Conservation (phyloP, 2,113 vertebrate genomes). For the Phycodurus eques region DNA sequence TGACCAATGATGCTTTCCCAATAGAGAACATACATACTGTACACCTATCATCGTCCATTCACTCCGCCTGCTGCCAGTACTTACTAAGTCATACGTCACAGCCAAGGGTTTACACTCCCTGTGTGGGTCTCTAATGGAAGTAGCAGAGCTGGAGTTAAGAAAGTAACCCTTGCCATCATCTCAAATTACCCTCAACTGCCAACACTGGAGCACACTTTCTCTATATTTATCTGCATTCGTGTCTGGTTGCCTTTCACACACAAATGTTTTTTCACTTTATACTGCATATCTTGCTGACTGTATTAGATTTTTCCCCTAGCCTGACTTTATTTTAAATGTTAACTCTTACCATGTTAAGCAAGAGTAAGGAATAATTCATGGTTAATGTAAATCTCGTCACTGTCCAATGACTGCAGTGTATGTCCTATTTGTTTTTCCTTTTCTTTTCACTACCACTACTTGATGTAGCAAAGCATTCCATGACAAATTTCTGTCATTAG, state of each 20-base stretch:
- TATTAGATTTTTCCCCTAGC: not conserved
- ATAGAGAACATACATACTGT: not conserved
- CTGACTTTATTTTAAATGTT: not conserved
- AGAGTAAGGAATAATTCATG: no score
- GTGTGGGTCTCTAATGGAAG: conserved; percentile 23
- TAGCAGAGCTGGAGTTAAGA: conserved; percentile 20
- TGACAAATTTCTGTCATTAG: no score
- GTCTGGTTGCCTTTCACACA: conserved; percentile 18
- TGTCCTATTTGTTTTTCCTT: no score
- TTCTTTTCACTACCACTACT: no score
- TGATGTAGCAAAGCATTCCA: no score
- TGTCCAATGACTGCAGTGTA: no score
- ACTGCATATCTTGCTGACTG: not conserved
- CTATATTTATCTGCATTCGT: conserved; percentile 41
- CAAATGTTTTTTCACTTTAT: conserved; percentile 3
- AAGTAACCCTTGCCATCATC: conserved; percentile 38
- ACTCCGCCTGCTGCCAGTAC: conserved; percentile 9
- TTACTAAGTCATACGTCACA: conserved; percentile 14
- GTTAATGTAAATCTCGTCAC: no score
- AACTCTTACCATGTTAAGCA: no score
- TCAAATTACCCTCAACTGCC: conserved; percentile 36
- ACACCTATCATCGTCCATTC: not conserved
- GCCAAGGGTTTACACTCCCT: not conserved
- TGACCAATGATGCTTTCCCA: not conserved
- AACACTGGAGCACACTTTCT: conserved; percentile 20